phyloP scores from a whole-genome alignment of 2,113 vertebrate genomes.

The Pseudonaja textilis region DNA sequence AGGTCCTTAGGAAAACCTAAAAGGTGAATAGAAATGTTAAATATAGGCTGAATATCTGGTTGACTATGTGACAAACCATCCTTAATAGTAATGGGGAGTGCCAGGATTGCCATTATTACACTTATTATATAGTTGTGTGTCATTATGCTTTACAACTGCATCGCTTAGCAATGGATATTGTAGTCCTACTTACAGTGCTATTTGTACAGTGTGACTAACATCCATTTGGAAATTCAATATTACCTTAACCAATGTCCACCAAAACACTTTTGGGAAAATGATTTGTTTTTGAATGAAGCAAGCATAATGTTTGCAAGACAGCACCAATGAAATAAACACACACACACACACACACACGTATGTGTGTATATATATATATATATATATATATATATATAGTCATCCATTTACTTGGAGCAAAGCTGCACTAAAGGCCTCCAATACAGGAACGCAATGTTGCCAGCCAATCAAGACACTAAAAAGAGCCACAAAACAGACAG shows the following conservation, averaged over 20 bases:
- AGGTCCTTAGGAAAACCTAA: background rate
- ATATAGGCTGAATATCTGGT: background rate
- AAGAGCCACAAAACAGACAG: too few species aligned
- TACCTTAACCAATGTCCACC: background rate
- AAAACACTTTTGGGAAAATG: background rate
- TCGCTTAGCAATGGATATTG: background rate
- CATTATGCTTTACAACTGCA: background rate
- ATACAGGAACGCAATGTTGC: too few species aligned
- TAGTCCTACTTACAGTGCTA: background rate
- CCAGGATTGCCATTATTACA: background rate
- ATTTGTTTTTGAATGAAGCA: background rate
- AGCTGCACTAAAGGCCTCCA: too few species aligned
- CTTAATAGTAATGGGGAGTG: background rate
- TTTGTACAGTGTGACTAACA: background rate
- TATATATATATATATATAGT: too few species aligned
- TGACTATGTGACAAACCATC: background rate
- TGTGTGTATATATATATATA: too few species aligned
- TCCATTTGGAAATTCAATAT: background rate
- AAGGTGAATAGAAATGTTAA: background rate
- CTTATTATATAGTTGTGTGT: background rate
- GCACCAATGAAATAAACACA: background rate
- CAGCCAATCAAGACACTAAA: too few species aligned
- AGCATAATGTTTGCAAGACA: background rate
- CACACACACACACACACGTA: too few species aligned
- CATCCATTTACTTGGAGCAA: too few species aligned